phyloP scores from a whole-genome alignment of 2,888 invertebrate genomes.

The Dendrolimus pini region DNA sequence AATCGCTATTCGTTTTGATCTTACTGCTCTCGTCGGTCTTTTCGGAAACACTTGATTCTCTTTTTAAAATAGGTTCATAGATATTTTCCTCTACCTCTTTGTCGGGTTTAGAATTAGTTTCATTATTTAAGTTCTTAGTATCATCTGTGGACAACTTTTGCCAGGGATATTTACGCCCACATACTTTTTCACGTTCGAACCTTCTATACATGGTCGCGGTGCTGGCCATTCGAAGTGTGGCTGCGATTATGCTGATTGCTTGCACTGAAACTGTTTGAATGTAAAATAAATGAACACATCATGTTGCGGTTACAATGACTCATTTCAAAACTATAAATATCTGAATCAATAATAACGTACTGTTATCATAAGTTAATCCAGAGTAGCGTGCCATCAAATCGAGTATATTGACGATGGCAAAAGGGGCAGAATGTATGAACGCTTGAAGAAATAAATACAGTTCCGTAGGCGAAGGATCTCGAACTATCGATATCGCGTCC shows the following conservation, averaged over 20 bases:
- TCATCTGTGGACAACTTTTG: slow-evolving; percentile 35
- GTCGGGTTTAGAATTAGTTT: slow-evolving; percentile 15
- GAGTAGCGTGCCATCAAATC: slow-evolving; percentile 78
- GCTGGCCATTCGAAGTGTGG: slow-evolving; percentile 81
- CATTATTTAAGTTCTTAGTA: slow-evolving; percentile 40
- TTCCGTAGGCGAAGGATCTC: slow-evolving; percentile 82
- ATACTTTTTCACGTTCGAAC: slow-evolving; percentile 86
- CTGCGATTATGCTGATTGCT: slow-evolving; percentile 80
- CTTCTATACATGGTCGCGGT: slow-evolving; percentile 84
- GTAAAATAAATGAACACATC: neutral
- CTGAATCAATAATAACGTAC: slow-evolving; percentile 48
- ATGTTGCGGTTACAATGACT: neutral
- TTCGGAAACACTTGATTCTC: slow-evolving; percentile 24
- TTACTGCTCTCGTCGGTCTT: slow-evolving; percentile 20
- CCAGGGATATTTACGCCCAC: slow-evolving; percentile 86
- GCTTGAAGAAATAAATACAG: slow-evolving; percentile 87
- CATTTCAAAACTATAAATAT: neutral
- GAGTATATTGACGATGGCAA: slow-evolving; percentile 74
- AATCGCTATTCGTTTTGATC: slow-evolving; percentile 37
- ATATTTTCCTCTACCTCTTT: slow-evolving; percentile 30
- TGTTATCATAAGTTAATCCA: slow-evolving; percentile 78
- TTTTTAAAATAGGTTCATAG: slow-evolving; percentile 42
- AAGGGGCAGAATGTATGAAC: slow-evolving; percentile 86
- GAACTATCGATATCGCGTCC: slow-evolving; percentile 77
- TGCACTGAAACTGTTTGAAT: slow-evolving; percentile 77